Conservation (phyloP, 2,797 vertebrate genomes). For the Bradypus variegatus region DNA sequence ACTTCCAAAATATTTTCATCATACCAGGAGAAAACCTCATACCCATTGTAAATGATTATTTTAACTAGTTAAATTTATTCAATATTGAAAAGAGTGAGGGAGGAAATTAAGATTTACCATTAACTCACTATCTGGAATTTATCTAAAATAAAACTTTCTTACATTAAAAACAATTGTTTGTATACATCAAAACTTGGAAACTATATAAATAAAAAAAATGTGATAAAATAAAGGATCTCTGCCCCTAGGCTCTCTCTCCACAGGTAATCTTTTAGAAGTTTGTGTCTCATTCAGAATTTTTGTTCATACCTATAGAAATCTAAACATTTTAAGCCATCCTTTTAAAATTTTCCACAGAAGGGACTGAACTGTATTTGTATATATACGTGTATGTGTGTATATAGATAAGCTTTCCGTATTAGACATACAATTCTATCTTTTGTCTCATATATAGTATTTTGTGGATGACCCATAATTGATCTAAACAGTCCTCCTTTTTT, state of each 20-base stretch:
- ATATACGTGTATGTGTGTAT: not conserved
- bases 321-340: not conserved
- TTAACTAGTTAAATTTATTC: not conserved
- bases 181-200: not conserved
- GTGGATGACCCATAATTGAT: not conserved
- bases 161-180: not conserved
- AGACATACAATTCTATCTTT: not conserved
- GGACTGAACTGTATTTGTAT: not conserved
- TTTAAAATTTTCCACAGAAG: not conserved
- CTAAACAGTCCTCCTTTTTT: not conserved
- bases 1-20: too few species aligned
- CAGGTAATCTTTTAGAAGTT: slow-evolving; percentile 20
- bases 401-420: not conserved
- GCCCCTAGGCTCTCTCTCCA: not conserved
- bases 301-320: not conserved
- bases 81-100: slow-evolving; percentile 4
- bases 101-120: slow-evolving; percentile 1
- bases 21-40: too few species aligned
- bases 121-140: not conserved
- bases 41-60: not conserved
- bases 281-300: not conserved
- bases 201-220: not conserved
- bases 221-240: slow-evolving; percentile 3
- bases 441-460: not conserved
- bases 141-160: slow-evolving; percentile 14